Conservation (phyloP, 1,140 invertebrate species). For the Nylanderia fulva region DNA sequence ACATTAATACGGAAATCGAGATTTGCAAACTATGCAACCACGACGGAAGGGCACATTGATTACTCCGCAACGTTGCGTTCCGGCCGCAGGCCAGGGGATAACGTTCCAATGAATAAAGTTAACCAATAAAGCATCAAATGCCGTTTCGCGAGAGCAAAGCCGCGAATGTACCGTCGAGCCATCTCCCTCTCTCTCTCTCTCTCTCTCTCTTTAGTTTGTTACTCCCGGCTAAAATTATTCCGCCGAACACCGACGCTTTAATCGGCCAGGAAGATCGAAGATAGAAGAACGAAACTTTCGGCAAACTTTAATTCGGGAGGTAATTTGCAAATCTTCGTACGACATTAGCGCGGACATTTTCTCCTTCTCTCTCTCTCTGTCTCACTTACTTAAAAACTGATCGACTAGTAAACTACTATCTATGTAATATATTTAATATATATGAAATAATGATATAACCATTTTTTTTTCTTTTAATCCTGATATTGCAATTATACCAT, state of each 20-base stretch:
- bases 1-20: constrained; percentile 60
- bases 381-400: background rate
- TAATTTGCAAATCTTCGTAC: constrained; percentile 23
- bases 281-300: constrained; percentile 59
- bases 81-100: constrained; percentile 53
- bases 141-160: constrained; percentile 39
- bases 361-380: constrained; percentile 1
- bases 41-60: constrained; percentile 47
- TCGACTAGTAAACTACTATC: background rate
- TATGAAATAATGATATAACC: background rate
- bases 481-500: background rate
- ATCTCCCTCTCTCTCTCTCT: background rate
- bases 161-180: background rate
- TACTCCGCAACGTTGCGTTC: constrained; percentile 40
- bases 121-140: constrained; percentile 74
- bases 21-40: constrained; percentile 67
- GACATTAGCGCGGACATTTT: background rate
- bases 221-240: constrained; percentile 71
- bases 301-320: constrained; percentile 17
- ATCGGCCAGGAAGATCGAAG: constrained; percentile 48
- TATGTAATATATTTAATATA: no score
- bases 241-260: constrained; percentile 53
- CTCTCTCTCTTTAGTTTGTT: constrained; percentile 65
- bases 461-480: background rate
- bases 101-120: constrained; percentile 76